Conservation (phyloP, 1,140 invertebrate genomes). For the Zaprionus vittiger region DNA sequence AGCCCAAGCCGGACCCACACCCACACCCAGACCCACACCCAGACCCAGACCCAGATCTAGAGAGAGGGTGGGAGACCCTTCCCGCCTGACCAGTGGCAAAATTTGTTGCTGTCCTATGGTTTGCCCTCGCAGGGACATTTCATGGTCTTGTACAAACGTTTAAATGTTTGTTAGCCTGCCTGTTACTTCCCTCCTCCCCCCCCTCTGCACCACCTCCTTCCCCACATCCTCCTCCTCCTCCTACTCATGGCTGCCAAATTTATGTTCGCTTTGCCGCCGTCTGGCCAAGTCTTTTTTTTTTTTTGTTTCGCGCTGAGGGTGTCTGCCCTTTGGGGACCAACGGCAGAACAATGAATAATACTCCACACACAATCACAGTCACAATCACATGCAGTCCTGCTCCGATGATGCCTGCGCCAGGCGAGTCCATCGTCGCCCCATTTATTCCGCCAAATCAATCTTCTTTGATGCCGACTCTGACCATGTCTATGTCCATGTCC, state of each 20-base stretch:
- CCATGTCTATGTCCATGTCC: conserved; percentile 55
- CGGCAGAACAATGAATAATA: conserved; percentile 74
- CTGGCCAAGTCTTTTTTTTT: conserved; percentile 65
- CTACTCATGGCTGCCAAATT: conserved; percentile 48
- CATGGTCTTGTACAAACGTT: conserved; percentile 80
- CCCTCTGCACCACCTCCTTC: conserved; percentile 8
- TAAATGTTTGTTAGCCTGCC: conserved; percentile 65
- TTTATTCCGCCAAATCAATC: conserved; percentile 83
- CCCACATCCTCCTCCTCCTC: background rate
- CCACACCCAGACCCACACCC: too few species aligned
- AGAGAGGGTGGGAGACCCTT: background rate
- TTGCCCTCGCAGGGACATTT: conserved; percentile 72
- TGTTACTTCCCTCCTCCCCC: conserved; percentile 12
- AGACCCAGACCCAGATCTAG: too few species aligned
- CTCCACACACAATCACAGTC: conserved; percentile 54
- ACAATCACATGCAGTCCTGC: conserved; percentile 70
- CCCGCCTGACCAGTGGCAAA: conserved; percentile 7
- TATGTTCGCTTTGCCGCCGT: conserved; percentile 79
- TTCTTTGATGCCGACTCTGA: conserved; percentile 71
- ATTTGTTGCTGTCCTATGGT: conserved; percentile 35
- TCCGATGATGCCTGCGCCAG: conserved; percentile 45
- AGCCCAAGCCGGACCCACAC: conserved; percentile 4
- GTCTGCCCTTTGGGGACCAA: conserved; percentile 37
- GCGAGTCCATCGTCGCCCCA: conserved; percentile 48
- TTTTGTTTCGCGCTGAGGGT: conserved; percentile 20